Base-by-base conservation (phyloP, 2,797 vertebrate genomes). In the Sebastes umbrosus region DNA sequence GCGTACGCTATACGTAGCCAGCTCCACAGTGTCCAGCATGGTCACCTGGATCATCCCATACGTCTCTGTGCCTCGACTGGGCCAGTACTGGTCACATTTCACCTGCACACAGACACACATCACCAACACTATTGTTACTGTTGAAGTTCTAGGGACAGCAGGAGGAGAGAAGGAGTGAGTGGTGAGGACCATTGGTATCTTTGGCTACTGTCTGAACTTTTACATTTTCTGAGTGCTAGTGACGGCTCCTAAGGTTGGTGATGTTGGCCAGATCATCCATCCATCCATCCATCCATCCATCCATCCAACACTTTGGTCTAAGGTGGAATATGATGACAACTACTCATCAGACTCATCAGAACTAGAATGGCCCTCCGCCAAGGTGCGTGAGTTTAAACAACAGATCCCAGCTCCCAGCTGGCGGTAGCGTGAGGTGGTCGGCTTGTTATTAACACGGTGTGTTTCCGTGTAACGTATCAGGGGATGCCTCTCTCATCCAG, bases 81-180 rank as follows among this genome's bases (percentile, higher is more conserved):
- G 98, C 98, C 98, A 99, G 82, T 99, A 99, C 94, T 99, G 98
- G 87, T 99, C 98, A 91, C 98, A 99, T 88, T 99, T 99, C 3
- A 99, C 96, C 98, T 99, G 62, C 69, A 77, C 20, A 77, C 6
- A 87, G 2, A 82, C 36, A 77, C 25, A 76, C 14, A 62, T 0
- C 8, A 22, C 20, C 2, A 59, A 36, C 1, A 31, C 12, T 3
- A 57, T 6, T 20, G 54, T 24, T 65, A 67, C 24, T 36, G 5
- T n/a, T 59, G 29, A 63, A 18, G 36, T 64, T 13, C 27, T 4
- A 39, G 12, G 14, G 24, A 25, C 6, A 60, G 43, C 22, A 14
- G 18, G 8, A 25, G 27, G 10, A 32, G 31, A 60, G 34, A 7
- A 36, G n/a, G n/a, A 36, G 32, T 64, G 62, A 64, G 11, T 13